These are phyloP conservation scores for Strigops habroptila DNA, from an alignment of 2,113 vertebrate genomes.

Conservation along the genomic window DNA sequence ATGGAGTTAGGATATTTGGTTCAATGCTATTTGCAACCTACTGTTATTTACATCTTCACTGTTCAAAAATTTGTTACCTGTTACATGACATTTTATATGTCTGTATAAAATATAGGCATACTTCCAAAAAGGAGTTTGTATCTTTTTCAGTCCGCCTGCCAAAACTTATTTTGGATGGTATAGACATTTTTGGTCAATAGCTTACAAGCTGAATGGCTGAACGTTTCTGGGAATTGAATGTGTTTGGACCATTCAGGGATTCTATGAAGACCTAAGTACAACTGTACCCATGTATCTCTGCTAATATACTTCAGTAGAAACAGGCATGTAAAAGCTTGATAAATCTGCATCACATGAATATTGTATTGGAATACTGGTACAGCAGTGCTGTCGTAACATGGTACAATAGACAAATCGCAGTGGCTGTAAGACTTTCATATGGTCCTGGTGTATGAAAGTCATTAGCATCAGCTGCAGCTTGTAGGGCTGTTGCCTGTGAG, in stretches of 20 bases:
- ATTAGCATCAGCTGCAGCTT: slow-evolving; percentile 2
- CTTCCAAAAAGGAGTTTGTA: not conserved
- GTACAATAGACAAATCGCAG: slow-evolving; percentile 16
- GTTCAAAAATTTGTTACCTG: not conserved
- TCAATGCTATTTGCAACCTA: not conserved
- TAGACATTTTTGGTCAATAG: slow-evolving; percentile 24
- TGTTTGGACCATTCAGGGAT: not conserved
- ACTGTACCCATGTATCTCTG: not conserved
- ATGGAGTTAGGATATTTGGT: not conserved
- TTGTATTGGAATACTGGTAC: not conserved
- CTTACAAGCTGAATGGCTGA: not conserved
- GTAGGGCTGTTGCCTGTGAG: not conserved
- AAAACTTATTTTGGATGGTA: slow-evolving; percentile 17
- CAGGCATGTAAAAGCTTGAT: slow-evolving; percentile 31
- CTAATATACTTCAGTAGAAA: slow-evolving; percentile 27
- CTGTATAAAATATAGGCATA: not conserved
- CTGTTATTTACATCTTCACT: not conserved
- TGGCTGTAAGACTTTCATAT: not conserved
- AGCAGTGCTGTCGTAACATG: not conserved
- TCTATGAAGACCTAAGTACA: slow-evolving; percentile 34
- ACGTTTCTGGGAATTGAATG: slow-evolving; percentile 37
- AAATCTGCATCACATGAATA: slow-evolving; percentile 45
- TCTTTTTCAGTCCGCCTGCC: not conserved
- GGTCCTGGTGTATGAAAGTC: slow-evolving; percentile 20
- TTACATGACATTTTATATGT: not conserved